Conservation (phyloP, 1,140 invertebrate genomes). For the Drosophila orosa region DNA sequence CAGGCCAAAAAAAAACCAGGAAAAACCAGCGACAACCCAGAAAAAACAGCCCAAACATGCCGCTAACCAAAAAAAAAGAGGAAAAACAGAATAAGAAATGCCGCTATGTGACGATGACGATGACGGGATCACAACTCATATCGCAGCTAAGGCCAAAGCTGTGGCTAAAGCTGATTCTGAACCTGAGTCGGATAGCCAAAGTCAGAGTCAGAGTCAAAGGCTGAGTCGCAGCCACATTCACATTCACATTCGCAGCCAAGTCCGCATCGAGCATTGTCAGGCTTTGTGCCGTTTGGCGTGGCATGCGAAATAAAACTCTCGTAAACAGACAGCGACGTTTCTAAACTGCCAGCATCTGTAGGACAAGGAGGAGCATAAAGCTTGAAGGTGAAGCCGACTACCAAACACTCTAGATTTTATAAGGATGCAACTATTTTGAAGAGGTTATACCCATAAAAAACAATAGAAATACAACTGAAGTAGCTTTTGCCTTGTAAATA, state of each 20-base stretch:
- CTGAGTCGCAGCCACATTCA: conserved; percentile 44
- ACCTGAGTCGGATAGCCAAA: conserved; percentile 34
- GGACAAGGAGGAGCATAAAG: conserved; percentile 22
- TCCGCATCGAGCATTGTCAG: conserved; percentile 67
- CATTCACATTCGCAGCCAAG: conserved; percentile 27
- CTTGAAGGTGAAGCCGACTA: neutral
- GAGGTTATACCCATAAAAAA: neutral
- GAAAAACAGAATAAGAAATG: conserved; percentile 48
- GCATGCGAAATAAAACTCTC: conserved; percentile 78
- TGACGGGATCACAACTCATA: conserved; percentile 68
- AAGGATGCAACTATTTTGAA: neutral
- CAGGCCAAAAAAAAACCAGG: conserved; percentile 22
- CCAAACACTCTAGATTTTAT: conserved; percentile 15
- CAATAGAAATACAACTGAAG: neutral
- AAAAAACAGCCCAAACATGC: conserved; percentile 52
- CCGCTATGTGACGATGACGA: conserved; percentile 70
- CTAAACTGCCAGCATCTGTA: conserved; percentile 55
- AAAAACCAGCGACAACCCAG: conserved; percentile 48
- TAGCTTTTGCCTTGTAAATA: neutral
- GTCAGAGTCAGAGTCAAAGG: conserved; percentile 29
- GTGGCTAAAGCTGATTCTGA: conserved; percentile 24
- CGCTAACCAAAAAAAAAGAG: conserved; percentile 17
- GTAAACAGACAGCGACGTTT: conserved; percentile 76
- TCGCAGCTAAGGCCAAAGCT: conserved; percentile 47
- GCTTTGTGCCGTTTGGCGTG: conserved; percentile 73